Percentiles rank a stretch among this genome's conserved stretches.
Conservation (phyloP, 2,113 vertebrate species). For the Plectropomus leopardus region DNA sequence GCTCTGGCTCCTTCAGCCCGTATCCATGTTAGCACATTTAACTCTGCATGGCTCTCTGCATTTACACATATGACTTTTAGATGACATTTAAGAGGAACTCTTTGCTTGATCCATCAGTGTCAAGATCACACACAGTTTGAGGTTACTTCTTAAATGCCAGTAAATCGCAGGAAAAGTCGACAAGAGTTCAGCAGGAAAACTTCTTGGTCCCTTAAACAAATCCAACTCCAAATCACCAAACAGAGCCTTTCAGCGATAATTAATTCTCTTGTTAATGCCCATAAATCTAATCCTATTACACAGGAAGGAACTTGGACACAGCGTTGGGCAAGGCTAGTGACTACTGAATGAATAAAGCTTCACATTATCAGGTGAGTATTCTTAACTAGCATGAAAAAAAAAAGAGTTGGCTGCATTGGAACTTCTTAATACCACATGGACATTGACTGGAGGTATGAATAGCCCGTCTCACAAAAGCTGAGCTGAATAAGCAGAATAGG, state of each 20-base stretch:
- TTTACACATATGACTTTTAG: background rate
- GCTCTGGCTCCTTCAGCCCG: background rate
- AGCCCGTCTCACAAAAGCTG: constrained; percentile 70
- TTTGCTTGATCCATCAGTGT: background rate
- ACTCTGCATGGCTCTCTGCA: background rate
- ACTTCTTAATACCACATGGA: constrained; percentile 53
- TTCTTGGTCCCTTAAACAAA: constrained; percentile 24
- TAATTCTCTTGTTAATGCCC: constrained; percentile 48
- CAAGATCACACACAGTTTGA: background rate
- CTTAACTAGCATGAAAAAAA: constrained; percentile 36
- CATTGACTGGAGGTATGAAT: constrained; percentile 70
- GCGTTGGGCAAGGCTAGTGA: constrained; percentile 1
- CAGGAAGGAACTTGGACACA: constrained; percentile 43
- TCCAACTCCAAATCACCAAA: constrained; percentile 48
- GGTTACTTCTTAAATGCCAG: background rate
- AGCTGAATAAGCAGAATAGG: constrained; percentile 77
- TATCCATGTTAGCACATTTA: constrained; percentile 7
- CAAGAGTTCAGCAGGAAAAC: background rate
- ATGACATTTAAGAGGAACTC: background rate
- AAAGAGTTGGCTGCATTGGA: constrained; percentile 42
- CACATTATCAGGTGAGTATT: constrained; percentile 46
- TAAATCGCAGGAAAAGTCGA: background rate
- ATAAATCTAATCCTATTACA: constrained; percentile 71
- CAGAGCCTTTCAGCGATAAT: constrained; percentile 41
- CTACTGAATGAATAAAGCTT: constrained; percentile 41